Conservation (phyloP, 1,140 invertebrate species). For the Aplysia californica region DNA sequence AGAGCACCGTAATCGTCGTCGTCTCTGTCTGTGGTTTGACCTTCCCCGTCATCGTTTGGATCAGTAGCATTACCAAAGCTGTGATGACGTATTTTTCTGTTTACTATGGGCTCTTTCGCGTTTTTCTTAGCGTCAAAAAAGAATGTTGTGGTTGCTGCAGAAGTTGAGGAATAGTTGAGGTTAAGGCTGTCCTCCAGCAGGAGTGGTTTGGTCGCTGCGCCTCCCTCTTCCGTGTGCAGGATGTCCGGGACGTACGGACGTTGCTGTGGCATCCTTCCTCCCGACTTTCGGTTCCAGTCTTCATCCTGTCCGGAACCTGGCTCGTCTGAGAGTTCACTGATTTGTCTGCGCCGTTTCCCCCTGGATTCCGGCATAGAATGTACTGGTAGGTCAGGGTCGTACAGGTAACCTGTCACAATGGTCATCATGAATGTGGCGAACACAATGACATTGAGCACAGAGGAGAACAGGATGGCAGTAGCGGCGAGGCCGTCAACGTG, state of each 20-base stretch:
- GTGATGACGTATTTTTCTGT: too few relatives aligned
- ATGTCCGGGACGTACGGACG: background rate
- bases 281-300: background rate
- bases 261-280: background rate
- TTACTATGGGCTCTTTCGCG: too few relatives aligned
- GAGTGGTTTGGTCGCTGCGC: background rate
- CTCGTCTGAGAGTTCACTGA: background rate
- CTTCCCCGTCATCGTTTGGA: too few relatives aligned
- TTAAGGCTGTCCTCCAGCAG: background rate
- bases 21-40: too few relatives aligned
- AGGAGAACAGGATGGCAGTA: background rate
- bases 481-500: conserved; percentile 16
- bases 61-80: too few relatives aligned
- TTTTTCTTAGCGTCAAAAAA: too few relatives aligned
- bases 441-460: background rate
- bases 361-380: background rate
- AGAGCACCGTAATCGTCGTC: too few relatives aligned
- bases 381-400: background rate
- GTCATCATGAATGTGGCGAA: background rate
- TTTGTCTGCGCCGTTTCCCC: background rate
- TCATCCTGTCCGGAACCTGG: background rate
- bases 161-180: background rate
- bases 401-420: background rate
- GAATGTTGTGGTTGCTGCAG: too few relatives aligned
- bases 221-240: conserved; percentile 6